Base-by-base conservation (phyloP, 2,113 vertebrate genomes). In the Paramisgurnus dabryanus region DNA sequence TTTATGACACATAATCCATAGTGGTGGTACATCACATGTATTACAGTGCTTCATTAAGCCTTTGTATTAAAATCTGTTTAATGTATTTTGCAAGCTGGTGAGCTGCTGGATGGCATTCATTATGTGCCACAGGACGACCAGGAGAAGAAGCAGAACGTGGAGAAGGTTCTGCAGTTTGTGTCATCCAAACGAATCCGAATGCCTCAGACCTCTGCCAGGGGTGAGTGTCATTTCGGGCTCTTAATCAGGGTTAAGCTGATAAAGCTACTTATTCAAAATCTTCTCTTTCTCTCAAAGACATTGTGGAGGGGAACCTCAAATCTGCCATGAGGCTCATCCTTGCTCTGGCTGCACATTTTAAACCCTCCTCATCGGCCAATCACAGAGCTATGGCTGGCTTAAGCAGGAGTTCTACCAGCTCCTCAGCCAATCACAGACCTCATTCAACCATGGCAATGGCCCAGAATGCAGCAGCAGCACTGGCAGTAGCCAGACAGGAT, bases 271-370 rank as follows among this genome's bases (percentile, higher is more conserved):
- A 55, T 40, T 49, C 70, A 18, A 58, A 17, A 58, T 55, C 53
- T 34, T 53, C 17, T 78, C 53, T 71, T 11, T 18, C 50, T 84
- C 49, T 77, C 60, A 55, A 87, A 99, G 97, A 99, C 87, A 96
- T 99, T 0, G 94, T 98, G 17, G 96, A 98, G 1, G 97, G 97
- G 7, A 98, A 99, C 89, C 87, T 99, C 84, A 99, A 99, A 88
- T 96, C 95, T n/a, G 94, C 94, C 79, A 98, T 99, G 98, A 94
- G 97, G 90, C 88, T 98, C 68, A 96, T 99, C 87, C 92, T 99
- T 84, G 97, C 96, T 4, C 85, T 99, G 87, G 98, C 98, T 2
- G 98, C 97, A 76, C 98, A 99, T 83, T 99, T 99, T 92, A 99
- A 98, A 75, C 97, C 98, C 0, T 91, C 88, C 6, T 92, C 93